phyloP scores from a whole-genome alignment of 2,113 vertebrate species.

The Atractosteus spatula region DNA sequence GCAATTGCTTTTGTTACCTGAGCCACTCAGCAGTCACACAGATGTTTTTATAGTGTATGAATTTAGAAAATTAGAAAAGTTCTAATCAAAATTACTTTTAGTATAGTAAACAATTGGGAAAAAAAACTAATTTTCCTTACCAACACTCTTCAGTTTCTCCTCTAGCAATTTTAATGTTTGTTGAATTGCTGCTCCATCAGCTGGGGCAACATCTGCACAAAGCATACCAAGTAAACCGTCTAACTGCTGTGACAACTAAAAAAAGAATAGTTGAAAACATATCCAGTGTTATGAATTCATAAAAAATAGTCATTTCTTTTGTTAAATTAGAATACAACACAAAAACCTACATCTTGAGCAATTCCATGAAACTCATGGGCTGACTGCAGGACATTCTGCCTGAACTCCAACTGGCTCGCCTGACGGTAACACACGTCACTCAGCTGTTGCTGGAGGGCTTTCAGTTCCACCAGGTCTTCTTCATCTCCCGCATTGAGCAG shows the following conservation, averaged over 20 bases:
- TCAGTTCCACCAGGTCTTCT: conserved; percentile 88
- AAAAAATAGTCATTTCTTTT: not conserved
- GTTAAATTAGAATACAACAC: not conserved
- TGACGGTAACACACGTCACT: conserved; percentile 98
- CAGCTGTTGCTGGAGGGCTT: conserved; percentile 89
- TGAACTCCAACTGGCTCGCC: conserved; percentile 91
- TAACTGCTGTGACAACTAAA: conserved; percentile 92
- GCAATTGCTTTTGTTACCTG: too few species aligned
- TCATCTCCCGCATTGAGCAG: conserved; percentile 89
- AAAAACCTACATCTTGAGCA: conserved; percentile 84
- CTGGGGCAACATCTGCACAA: conserved; percentile 93
- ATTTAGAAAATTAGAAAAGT: too few species aligned
- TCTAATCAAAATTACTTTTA: too few species aligned
- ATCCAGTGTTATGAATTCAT: too few species aligned
- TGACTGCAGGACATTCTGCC: conserved; percentile 90
- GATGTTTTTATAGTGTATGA: too few species aligned
- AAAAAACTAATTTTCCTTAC: conserved; percentile 59
- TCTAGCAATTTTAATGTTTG: conserved; percentile 95
- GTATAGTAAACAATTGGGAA: too few species aligned
- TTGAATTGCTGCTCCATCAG: conserved; percentile 93
- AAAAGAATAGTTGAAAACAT: conserved; percentile 32
- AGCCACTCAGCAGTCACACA: too few species aligned
- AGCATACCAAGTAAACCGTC: conserved; percentile 95
- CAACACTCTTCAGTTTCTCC: conserved; percentile 95
- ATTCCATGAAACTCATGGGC: conserved; percentile 91